Base-by-base conservation (phyloP, 1,140 invertebrate species). In the Fopius arisanus region DNA sequence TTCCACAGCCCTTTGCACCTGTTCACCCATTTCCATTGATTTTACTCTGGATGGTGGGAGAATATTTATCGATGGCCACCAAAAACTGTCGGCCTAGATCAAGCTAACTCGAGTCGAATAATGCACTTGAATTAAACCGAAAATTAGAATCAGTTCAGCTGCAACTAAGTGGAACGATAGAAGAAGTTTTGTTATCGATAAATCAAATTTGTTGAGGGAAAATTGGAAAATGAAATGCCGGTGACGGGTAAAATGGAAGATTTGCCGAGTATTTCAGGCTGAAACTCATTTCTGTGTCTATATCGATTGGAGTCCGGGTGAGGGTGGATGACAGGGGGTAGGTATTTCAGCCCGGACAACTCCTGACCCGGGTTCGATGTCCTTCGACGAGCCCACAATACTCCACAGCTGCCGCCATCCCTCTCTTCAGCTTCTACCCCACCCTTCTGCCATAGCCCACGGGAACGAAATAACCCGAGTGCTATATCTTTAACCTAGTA, bases 321-420 rank as follows among this genome's bases (percentile, higher is more conserved):
- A 41, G 66, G 48, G 37, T 71, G 68, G 67, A 70, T 75, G 71
- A 72, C 54, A 77, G 21, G 73, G n/a, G 71, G 67, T 73, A 37
- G 29, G 70, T 21, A 75, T 67, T 63, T 77, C 68, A 75, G 70
- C 76, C 78, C 73, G 78, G 75, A 78, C 78, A 76, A 75, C 75
- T 78, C 72, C 74, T 79, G 78, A 81, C 80, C 78, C 78, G 82
- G 78, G 82, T 85, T 84, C 84, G 79, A 82, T 82, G 84, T 82
- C 81, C 82, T 79, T 79, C 77, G 75, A 66, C 72, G 65, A 72
- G 72, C 40, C 16, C 73, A 66, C 31, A 48, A 66, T 72, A 73
- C 59, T 65, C 73, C 7, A 16, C 67, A 41, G 37, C 67, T 66
- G 41, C 40, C 28, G 29, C 23, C 21, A 68, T 63, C 67, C 37